Evolutionary conservation across 2,797 vertebrate species (phyloP), one percentile per base, ranked within the genome.

Genomic region (Sebastes oblongus): DNA sequence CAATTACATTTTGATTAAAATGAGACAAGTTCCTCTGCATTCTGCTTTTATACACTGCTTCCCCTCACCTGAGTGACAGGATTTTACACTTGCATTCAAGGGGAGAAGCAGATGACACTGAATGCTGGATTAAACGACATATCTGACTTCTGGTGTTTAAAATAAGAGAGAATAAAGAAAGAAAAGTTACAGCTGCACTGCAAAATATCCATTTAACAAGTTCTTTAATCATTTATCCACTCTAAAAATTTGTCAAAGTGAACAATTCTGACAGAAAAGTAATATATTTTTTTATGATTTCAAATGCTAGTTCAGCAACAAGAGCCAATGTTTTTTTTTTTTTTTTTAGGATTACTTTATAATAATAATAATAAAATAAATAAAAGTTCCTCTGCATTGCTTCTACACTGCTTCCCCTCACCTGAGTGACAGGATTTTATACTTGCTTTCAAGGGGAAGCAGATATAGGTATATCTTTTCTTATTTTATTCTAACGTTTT

Each of bases 71-170:
- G n/a, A 18, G 16, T 77, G 73, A 29, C 71, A 66, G 61, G 8
- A 2, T 62, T 72, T 30, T 18, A 5, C 0, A 36, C 67, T 78
- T 65, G 54, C 60, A 83, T 78, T 10, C 4, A 59, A 60, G 8
- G 4, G 32, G 24, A 22, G 36, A 39, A 8, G n/a, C 5, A 70
- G 39, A 68, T 39, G 2, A 55, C 29, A 72, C 34, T 46, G n/a
- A 12, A 42, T 59, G 66, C 55, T 67, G 72, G 72, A 79, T 83
- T 85, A 81, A 77, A 80, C 50, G 65, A 13, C 36, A 39, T 9
- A 55, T 13, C 4, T 46, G 39, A 58, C 20, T 13, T 22, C 4
- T 30, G 12, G n/a, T 46, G 4, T 67, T 61, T 58, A 1, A 32
- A 62, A 69, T 46, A 22, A 55, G 8, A 34, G 0, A 10, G 5